Evolutionary conservation across 23 tunicate genomes (phyloP), one percentile per base, ranked within the genome.

Genomic region (Trididemnum clinides): DNA sequence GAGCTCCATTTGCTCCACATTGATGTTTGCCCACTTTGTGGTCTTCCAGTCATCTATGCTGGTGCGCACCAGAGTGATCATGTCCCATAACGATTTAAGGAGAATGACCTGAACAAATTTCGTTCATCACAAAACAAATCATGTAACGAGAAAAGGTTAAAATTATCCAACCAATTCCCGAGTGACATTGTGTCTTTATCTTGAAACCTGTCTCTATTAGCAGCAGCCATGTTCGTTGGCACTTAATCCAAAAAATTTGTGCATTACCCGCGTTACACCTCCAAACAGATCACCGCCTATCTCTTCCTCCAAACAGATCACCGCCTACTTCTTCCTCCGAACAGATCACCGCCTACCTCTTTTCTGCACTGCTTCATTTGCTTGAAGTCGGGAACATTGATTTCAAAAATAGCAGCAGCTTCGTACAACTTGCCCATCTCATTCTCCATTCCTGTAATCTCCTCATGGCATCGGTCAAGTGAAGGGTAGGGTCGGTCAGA

Each of bases 371-470:
- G 98, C 65, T 94, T 94, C 85, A 94, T 94, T 34, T 94, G 98
- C 77, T 94, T 94, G 79, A 94, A 94, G 57, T 94, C 98, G n/a
- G 98, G 98, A 49, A 88, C 98, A 51, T 94, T 94, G 69, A 94
- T 87, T 82, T 94, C 98, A 66, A 94, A 94, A 33, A 89, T 94
- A 27, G 92, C 90, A 10, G 98, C 98, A 1, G 98, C 88, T 28
- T 89, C 88, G 65, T 89, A 89, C 73, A 94, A 65, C 39, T 89
- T 85, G 28, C 34, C 81, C 98, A 94, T 94, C 63, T 80, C 90
- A 57, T 89, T 83, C 87, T 94, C 98, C 98, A 94, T 94, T 23
- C 38, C 82, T 3, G 82, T 80, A 51, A 94, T 94, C 51, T 94
- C 94, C 35, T 49, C 70, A 49, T 94, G 98, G 33, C 98, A 89